Conservation (phyloP, 2,797 vertebrate genomes). For the Nannoperca obscura region DNA sequence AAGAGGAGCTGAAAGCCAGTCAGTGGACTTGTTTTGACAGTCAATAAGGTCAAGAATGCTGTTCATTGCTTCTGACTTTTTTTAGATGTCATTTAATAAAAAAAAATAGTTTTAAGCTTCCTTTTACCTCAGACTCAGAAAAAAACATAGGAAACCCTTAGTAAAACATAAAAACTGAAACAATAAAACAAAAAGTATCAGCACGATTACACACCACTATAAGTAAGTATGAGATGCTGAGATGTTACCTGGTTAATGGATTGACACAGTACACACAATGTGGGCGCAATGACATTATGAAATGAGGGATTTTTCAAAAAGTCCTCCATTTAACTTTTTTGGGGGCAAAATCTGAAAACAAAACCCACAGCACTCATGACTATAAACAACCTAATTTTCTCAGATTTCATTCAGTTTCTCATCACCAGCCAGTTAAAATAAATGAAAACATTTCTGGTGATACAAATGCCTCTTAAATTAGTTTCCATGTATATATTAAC, state of each 20-base stretch:
- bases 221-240: neutral
- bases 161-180: too few species aligned
- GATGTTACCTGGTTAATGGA: slow-evolving; percentile 6
- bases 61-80: neutral
- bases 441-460: slow-evolving; percentile 7
- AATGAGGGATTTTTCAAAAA: slow-evolving; percentile 30
- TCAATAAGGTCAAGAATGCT: neutral
- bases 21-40: neutral
- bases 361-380: neutral
- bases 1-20: neutral
- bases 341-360: slow-evolving; percentile 2
- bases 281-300: neutral
- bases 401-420: neutral
- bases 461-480: neutral
- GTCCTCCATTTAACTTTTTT: neutral
- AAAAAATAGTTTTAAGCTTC: neutral
- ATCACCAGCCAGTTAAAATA: neutral
- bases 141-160: too few species aligned
- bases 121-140: neutral
- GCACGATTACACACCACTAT: neutral
- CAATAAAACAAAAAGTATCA: neutral
- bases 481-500: slow-evolving; percentile 39
- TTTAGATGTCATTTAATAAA: neutral
- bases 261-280: neutral
- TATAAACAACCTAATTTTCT: neutral